Evolutionary conservation across 2,113 vertebrate genomes (phyloP), one percentile per base, ranked within the genome.

Genomic region (Acrocephalus kingi): DNA sequence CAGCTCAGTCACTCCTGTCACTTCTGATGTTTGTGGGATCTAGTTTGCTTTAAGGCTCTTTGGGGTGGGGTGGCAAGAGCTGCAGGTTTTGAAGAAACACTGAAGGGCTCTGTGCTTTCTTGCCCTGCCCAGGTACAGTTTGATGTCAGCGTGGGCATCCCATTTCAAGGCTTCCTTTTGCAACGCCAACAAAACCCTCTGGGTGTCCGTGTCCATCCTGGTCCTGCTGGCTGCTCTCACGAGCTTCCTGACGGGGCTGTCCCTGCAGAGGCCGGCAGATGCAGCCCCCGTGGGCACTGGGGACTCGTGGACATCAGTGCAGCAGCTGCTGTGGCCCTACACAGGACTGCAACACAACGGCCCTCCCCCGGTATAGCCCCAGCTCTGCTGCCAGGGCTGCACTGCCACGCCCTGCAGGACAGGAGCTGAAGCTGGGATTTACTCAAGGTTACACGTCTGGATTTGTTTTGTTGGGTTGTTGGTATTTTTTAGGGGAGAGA

Each of bases 271-370:
- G 35, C 98, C 98, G 0, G 99, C 98, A 15, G 99, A 99, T 0
- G 99, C 99, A 1, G 98, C 99, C 11, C 98, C 99, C 6, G 98
- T 98, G 8, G 98, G 98, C 49, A 98, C 98, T 0, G 99, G 99
- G 22, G 98, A 98, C 96, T 98, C 98, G 54, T 99, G 99, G 99
- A 97, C 97, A 71, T 98, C 98, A 33, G 97, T 99, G 46, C 99
- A 99, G 97, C 98, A 99, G 91, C 97, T 99, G 83, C 90, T 99
- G 89, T 99, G 99, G 99, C 99, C 99, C 17, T 98, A 99, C 59
- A 96, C 98, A 6, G 97, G 98, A 86, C 98, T 99, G 17, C 98
- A 92, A 35, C 99, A 99, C 97, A 97, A 99, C 0, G 98, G 98
- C 4, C 99, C 99, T 17, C 99, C 99, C 0, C 99, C 99, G 0